Evolutionary conservation across 2,113 vertebrate genomes (phyloP), one percentile per base, ranked within the genome.

Genomic region (Lepus americanus): DNA sequence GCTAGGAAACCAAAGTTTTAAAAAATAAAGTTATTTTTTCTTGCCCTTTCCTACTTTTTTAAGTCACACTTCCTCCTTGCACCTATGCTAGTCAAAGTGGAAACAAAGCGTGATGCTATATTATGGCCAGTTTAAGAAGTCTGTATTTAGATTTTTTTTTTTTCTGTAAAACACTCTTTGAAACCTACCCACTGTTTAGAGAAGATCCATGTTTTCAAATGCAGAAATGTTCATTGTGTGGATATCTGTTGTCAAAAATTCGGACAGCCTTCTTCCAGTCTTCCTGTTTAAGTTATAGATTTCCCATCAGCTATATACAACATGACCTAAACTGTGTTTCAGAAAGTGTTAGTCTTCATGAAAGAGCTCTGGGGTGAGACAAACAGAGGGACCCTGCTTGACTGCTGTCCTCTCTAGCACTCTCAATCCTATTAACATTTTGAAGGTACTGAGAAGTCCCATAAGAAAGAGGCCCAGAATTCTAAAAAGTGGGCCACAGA

Each of bases 121-220:
- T 69, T 59, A 44, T 93, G 83, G 4, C 31, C 80, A 93, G 83
- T 53, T 91, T 89, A 91, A 87, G 55, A 93, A 53, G n/a, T 78
- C 4, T 78, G 76, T 96, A 33, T 90, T 88, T 92, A 70, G 64
- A 44, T 44, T 44, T 44, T 44, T 72, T 73, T 91, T 93, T 80
- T 61, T 64, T 63, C 0, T 77, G 25, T 77, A 69, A 94, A 11
- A 4, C 11, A 49, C 33, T 91, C 17, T 93, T 81, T 90, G 76
- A 84, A 61, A 31, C 8, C 76, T 66, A 7, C 72, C 36, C 6
- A 36, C 64, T 25, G 22, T 85, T 90, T 55, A 86, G 7, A 87
- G 31, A n/a, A 31, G 9, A 78, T 79, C 16, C 11, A 1, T 63
- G 69, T 90, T 94, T 82, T 81, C 69, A 94, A 92, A 69, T 74